Evolutionary conservation across 1,140 invertebrate species (phyloP).

Genomic region (Fopius arisanus): DNA sequence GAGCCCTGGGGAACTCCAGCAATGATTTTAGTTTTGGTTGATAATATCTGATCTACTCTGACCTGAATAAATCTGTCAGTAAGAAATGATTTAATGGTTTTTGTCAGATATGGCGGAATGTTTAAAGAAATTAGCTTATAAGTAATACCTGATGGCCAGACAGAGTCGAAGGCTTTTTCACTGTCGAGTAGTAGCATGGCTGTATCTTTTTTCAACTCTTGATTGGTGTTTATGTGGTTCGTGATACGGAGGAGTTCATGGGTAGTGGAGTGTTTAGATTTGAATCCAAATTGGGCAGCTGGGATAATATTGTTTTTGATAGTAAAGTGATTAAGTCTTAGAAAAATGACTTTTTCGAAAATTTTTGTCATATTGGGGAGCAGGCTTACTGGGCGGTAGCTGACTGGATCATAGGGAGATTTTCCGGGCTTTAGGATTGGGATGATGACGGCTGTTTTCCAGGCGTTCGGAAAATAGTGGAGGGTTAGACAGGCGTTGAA

Average conservation of each 20-base stretch:
- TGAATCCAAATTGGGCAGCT: slow-evolving; percentile 40
- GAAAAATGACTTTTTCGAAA: neutral
- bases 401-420: neutral
- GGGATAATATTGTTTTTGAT: neutral
- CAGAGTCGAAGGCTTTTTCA: slow-evolving; percentile 50
- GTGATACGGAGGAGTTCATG: slow-evolving; percentile 23
- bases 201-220: neutral
- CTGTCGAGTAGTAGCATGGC: slow-evolving; percentile 29
- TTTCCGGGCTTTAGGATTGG: neutral
- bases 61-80: neutral
- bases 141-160: slow-evolving; percentile 3
- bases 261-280: slow-evolving; percentile 30
- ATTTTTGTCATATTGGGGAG: neutral
- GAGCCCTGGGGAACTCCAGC: too few species aligned
- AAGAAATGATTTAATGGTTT: neutral
- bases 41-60: slow-evolving; percentile 5
- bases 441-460: neutral
- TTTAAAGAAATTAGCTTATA: neutral
- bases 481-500: neutral
- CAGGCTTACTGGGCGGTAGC: neutral
- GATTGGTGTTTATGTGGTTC: slow-evolving; percentile 7
- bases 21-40: neutral
- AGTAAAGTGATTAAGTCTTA: neutral
- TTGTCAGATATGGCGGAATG: slow-evolving; percentile 32
- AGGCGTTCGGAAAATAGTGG: neutral